Percentiles rank a stretch among this genome's conserved stretches.
These are phyloP conservation scores for Aelia acuminata DNA, from an alignment of 2,888 invertebrate species.

Conservation along the genomic window DNA sequence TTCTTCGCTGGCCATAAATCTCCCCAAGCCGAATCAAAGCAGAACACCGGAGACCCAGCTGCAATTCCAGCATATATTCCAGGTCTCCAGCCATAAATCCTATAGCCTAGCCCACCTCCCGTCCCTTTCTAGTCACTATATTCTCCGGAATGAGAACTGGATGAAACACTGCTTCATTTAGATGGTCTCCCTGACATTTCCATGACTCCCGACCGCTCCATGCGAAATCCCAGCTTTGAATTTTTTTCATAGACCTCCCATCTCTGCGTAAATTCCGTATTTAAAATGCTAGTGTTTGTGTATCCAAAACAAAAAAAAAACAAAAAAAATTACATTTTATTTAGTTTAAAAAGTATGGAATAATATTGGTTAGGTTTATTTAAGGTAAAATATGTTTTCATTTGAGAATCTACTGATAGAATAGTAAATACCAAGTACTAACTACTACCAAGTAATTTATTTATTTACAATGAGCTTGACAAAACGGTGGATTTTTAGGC, in stretches of 20 bases:
- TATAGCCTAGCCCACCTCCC: neutral
- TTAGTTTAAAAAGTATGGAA: too few relatives aligned
- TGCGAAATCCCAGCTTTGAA: neutral
- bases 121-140: neutral
- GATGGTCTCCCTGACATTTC: neutral
- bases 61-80: slow-evolving; percentile 35
- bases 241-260: neutral
- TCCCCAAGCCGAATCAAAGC: neutral
- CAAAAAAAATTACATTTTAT: too few relatives aligned
- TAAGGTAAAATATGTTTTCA: too few relatives aligned
- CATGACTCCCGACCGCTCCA: neutral
- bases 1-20: neutral
- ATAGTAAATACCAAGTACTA: too few relatives aligned
- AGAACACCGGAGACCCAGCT: slow-evolving; percentile 6
- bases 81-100: slow-evolving; percentile 5
- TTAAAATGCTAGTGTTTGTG: neutral
- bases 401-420: too few relatives aligned
- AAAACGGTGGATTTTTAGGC: too few relatives aligned
- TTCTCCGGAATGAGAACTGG: slow-evolving; percentile 2
- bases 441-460: too few relatives aligned
- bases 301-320: neutral
- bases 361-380: too few relatives aligned
- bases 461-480: too few relatives aligned
- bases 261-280: neutral
- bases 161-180: slow-evolving; percentile 38